These are phyloP conservation scores for Danaus chrysippus DNA, from an alignment of 2,888 invertebrate genomes.

Conservation along the genomic window DNA sequence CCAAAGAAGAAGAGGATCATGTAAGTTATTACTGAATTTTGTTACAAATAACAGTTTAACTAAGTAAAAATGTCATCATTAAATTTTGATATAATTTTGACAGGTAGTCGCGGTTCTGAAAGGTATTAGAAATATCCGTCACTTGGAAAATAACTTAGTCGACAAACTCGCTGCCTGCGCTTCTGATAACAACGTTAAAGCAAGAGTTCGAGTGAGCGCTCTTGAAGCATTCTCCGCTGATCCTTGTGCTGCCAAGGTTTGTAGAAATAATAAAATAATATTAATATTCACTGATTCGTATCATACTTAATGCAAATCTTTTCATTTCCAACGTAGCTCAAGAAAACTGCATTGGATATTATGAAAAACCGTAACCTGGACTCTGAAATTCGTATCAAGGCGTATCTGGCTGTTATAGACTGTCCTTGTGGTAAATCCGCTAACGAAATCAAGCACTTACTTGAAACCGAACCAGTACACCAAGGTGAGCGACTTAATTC, in stretches of 20 bases:
- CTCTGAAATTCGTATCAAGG: slow-evolving; percentile 92
- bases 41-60: no score
- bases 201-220: slow-evolving; percentile 87
- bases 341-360: slow-evolving; percentile 78
- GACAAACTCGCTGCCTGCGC: slow-evolving; percentile 81
- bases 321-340: slow-evolving; percentile 45
- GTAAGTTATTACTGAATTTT: slow-evolving; percentile 44
- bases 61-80: no score
- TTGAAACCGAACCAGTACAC: slow-evolving; percentile 86
- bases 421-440: slow-evolving; percentile 87
- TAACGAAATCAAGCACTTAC: slow-evolving; percentile 82
- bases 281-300: not conserved
- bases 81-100: not conserved
- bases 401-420: slow-evolving; percentile 86
- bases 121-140: slow-evolving; percentile 88
- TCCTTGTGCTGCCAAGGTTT: slow-evolving; percentile 80
- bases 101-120: slow-evolving; percentile 86
- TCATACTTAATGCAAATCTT: not conserved
- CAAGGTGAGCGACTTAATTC: slow-evolving; percentile 74
- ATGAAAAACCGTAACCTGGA: slow-evolving; percentile 87
- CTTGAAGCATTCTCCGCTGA: slow-evolving; percentile 87
- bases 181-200: slow-evolving; percentile 78
- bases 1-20: slow-evolving; percentile 82
- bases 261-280: slow-evolving; percentile 12
- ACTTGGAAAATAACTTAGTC: slow-evolving; percentile 80